A percentile compares a stretch with the other conserved stretches of the same genome.
phyloP scores from a whole-genome alignment of 2,888 invertebrate species.

The Aplocera efformata region DNA sequence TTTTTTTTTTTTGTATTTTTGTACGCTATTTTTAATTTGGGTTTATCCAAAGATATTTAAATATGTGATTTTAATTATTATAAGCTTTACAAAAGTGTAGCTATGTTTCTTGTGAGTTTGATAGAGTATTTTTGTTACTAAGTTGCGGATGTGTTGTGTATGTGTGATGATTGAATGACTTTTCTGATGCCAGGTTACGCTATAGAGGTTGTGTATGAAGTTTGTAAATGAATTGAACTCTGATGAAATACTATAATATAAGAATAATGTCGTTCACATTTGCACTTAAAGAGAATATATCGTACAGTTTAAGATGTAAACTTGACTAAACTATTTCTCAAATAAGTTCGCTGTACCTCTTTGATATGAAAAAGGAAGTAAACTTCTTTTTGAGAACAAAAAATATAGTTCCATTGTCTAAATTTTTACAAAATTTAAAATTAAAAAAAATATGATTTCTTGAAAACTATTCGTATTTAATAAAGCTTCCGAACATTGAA shows the following conservation, averaged over 20 bases:
- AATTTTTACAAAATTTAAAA: too few relatives aligned
- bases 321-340: too few relatives aligned
- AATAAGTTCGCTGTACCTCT: too few relatives aligned
- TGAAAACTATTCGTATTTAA: too few relatives aligned
- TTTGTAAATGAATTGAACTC: not conserved
- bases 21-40: constrained; percentile 74
- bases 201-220: constrained; percentile 1
- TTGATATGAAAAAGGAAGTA: too few relatives aligned
- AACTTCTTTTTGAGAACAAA: too few relatives aligned
- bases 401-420: too few relatives aligned
- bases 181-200: constrained; percentile 8
- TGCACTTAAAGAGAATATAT: too few relatives aligned
- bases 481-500: not conserved
- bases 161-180: constrained; percentile 1
- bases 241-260: too few relatives aligned
- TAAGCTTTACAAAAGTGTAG: constrained; percentile 76
- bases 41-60: constrained; percentile 79
- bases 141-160: constrained; percentile 36
- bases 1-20: constrained; percentile 72
- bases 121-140: constrained; percentile 54
- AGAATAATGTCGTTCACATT: too few relatives aligned
- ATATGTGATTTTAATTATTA: constrained; percentile 75
- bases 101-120: constrained; percentile 52
- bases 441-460: too few relatives aligned
- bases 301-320: too few relatives aligned